phyloP scores from a whole-genome alignment of 2,797 vertebrate species.

The Apogon talboti region DNA sequence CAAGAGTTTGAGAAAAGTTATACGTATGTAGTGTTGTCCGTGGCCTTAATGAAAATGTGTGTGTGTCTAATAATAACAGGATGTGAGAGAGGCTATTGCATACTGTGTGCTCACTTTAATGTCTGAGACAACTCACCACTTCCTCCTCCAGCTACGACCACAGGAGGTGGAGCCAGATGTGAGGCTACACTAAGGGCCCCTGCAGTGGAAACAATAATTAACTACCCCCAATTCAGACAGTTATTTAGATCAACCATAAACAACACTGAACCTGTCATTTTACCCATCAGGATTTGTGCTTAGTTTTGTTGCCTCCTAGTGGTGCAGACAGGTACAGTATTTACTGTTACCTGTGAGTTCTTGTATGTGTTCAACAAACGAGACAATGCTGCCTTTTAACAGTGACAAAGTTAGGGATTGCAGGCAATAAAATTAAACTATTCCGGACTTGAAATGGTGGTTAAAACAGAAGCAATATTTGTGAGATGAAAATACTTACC shows the following conservation, averaged over 20 bases:
- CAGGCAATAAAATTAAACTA: neutral
- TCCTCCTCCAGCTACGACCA: constrained; percentile 64
- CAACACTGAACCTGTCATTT: neutral
- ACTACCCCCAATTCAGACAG: neutral
- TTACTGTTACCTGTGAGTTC: neutral
- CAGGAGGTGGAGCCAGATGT: constrained; percentile 35
- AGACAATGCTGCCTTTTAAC: neutral
- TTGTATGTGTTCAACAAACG: neutral
- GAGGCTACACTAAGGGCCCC: constrained; percentile 55
- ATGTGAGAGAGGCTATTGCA: constrained; percentile 31
- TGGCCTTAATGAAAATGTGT: neutral
- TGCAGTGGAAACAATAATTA: constrained; percentile 49
- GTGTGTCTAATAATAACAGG: constrained; percentile 10
- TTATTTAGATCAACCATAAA: constrained; percentile 2
- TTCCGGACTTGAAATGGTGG: neutral
- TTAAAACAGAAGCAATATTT: neutral
- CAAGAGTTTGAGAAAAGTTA: neutral
- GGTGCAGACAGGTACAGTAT: neutral
- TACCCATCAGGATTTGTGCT: neutral
- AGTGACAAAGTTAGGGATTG: neutral
- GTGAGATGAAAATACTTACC: constrained; percentile 62
- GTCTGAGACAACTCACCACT: constrained; percentile 73
- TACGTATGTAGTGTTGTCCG: neutral
- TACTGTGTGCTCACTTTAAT: constrained; percentile 1
- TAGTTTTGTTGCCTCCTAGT: neutral